Evolutionary conservation across 2,888 invertebrate genomes (phyloP).

Genomic region (Drosophila pegasa): DNA sequence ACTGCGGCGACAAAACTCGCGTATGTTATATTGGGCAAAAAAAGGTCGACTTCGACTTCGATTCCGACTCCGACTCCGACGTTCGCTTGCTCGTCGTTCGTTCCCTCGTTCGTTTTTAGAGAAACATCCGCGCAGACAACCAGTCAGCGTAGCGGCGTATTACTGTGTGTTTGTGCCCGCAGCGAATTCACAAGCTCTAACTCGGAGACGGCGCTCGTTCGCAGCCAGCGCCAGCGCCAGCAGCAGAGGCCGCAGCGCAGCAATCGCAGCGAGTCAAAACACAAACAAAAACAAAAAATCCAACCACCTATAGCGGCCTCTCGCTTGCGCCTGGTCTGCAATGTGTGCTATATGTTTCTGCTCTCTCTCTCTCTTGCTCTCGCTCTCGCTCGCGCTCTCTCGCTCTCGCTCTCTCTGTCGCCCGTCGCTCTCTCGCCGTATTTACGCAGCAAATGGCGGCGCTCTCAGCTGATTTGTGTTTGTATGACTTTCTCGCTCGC

Average conservation of each 20-base stretch:
- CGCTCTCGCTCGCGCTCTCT: constrained; percentile 24
- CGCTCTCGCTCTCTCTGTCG: constrained; percentile 31
- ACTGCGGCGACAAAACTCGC: constrained; percentile 38
- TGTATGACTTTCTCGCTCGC: constrained; percentile 60
- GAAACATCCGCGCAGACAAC: constrained; percentile 62
- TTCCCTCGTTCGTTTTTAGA: constrained; percentile 10
- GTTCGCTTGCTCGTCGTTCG: constrained; percentile 9
- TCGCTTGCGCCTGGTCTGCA: constrained; percentile 24
- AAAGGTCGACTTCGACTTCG: constrained; percentile 39
- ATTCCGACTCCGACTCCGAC: constrained; percentile 21
- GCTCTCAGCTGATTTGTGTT: constrained; percentile 75
- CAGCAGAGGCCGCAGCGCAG: constrained; percentile 7
- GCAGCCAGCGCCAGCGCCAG: constrained; percentile 11
- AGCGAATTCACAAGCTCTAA: constrained; percentile 36
- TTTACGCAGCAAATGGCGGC: constrained; percentile 68
- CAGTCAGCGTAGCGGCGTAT: constrained; percentile 70
- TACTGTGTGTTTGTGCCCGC: constrained; percentile 64
- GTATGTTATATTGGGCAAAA: constrained; percentile 25
- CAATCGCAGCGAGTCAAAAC: constrained; percentile 23
- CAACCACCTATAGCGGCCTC: constrained; percentile 36
- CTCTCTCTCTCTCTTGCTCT: constrained; percentile 40
- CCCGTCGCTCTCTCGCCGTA: constrained; percentile 20
- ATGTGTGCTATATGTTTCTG: background rate
- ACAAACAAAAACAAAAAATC: constrained; percentile 15
- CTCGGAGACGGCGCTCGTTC: constrained; percentile 31